A percentile compares a stretch with the other conserved stretches of the same genome.
Conservation (phyloP, 1,140 invertebrate species). For the Ooceraea biroi region DNA sequence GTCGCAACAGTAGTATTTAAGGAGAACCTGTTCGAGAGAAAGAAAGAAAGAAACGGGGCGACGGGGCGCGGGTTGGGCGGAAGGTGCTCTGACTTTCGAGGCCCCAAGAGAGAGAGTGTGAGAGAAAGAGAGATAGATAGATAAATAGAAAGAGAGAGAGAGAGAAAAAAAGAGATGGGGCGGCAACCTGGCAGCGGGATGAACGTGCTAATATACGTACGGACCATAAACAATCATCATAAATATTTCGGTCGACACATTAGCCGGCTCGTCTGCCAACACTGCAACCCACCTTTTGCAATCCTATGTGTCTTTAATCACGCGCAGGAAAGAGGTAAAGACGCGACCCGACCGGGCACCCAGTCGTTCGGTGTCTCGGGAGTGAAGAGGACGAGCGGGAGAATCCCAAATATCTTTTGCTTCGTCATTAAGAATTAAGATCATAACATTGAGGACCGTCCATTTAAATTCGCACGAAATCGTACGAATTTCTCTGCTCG, state of each 20-base stretch:
- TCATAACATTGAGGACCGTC: slow-evolving; percentile 68
- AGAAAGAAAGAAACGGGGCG: slow-evolving; percentile 18
- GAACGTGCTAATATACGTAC: slow-evolving; percentile 84
- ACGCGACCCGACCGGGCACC: slow-evolving; percentile 20
- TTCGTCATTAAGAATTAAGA: slow-evolving; percentile 74
- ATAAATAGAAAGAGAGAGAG: slow-evolving; percentile 29
- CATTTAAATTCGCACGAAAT: slow-evolving; percentile 55
- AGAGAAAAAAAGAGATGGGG: slow-evolving; percentile 16
- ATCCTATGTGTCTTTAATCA: slow-evolving; percentile 74
- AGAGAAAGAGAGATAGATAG: slow-evolving; percentile 17
- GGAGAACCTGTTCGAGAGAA: slow-evolving; percentile 61
- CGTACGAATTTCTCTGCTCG: neutral
- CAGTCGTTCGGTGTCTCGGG: slow-evolving; percentile 12
- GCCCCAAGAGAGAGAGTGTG: slow-evolving; percentile 1
- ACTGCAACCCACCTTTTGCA: slow-evolving; percentile 73
- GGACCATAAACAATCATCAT: slow-evolving; percentile 85
- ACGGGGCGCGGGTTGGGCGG: neutral
- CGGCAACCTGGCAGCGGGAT: slow-evolving; percentile 69
- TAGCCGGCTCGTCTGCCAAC: slow-evolving; percentile 82
- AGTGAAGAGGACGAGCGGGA: neutral
- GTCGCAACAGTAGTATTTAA: slow-evolving; percentile 67
- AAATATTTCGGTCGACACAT: slow-evolving; percentile 85
- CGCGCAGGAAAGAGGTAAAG: slow-evolving; percentile 52
- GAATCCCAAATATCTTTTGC: slow-evolving; percentile 28
- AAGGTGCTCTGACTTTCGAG: neutral